phyloP scores from a whole-genome alignment of 2,113 vertebrate species.

The Vombatus ursinus region DNA sequence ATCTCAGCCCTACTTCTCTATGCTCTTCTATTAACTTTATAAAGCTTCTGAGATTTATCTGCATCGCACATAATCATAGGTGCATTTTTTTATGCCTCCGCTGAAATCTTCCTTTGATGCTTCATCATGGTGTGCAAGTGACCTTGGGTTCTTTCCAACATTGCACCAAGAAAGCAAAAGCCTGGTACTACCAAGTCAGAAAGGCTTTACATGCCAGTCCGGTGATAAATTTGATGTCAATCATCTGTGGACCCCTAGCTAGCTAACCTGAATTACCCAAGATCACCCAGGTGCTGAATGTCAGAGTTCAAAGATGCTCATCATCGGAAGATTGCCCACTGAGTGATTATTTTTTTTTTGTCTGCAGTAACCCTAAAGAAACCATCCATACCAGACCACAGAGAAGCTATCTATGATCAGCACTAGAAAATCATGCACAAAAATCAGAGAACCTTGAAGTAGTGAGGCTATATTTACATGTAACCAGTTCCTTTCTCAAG shows the following conservation, averaged over 20 bases:
- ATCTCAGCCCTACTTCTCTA: not conserved
- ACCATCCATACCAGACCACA: not conserved
- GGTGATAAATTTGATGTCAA: not conserved
- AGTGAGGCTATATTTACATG: not conserved
- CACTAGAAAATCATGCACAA: not conserved
- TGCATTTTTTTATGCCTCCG: not conserved
- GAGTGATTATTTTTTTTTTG: conserved; percentile 12
- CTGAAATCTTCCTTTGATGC: not conserved
- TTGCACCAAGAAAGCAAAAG: not conserved
- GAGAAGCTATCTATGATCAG: not conserved
- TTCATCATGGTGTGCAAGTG: not conserved
- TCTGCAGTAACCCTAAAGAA: not conserved
- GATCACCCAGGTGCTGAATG: not conserved
- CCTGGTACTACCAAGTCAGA: not conserved
- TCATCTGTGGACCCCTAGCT: not conserved
- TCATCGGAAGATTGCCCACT: not conserved
- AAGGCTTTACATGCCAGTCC: not conserved
- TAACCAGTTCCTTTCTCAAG: not conserved
- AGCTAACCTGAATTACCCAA: not conserved
- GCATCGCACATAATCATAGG: not conserved
- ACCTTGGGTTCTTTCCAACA: not conserved
- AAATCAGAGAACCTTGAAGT: not conserved
- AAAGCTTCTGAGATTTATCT: not conserved
- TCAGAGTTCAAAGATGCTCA: not conserved
- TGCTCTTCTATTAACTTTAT: not conserved